A percentile compares a stretch with the other conserved stretches of the same genome.
Conservation (phyloP, 2,113 vertebrate genomes). For the Atherinomorus stipes region DNA sequence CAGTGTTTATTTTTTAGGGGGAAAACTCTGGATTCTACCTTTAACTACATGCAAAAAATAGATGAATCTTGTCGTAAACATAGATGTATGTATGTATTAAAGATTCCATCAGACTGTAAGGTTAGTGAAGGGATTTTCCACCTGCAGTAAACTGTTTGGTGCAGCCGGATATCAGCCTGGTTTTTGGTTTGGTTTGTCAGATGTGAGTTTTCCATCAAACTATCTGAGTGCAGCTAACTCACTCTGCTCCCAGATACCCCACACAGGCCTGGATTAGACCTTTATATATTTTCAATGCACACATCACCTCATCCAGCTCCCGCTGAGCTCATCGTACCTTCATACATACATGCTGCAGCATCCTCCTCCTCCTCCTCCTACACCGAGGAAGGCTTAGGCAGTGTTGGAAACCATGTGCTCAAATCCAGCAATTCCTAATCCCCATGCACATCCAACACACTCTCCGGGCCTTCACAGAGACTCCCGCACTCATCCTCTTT, state of each 20-base stretch:
- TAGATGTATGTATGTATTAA: too few relatives aligned
- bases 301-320: conserved; percentile 45
- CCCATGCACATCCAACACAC: conserved; percentile 39
- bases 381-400: too few relatives aligned
- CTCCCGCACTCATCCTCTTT: conserved; percentile 25
- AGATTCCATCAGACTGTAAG: too few relatives aligned
- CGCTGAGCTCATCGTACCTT: conserved; percentile 24
- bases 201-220: too few relatives aligned
- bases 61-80: too few relatives aligned
- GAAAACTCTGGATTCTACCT: too few relatives aligned
- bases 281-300: conserved; percentile 38
- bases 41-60: too few relatives aligned
- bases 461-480: conserved; percentile 33
- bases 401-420: not conserved
- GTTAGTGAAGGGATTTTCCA: not conserved
- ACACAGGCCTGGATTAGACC: conserved; percentile 13
- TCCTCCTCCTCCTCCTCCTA: conserved; percentile 31
- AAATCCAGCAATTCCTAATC: not conserved
- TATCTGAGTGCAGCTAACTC: not conserved
- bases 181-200: not conserved
- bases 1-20: too few relatives aligned
- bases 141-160: too few relatives aligned
- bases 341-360: conserved; percentile 14
- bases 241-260: not conserved
- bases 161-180: not conserved